Evolutionary conservation across 2,888 invertebrate genomes (phyloP), one percentile per base, ranked within the genome.

Genomic region (Drosophila suboccidentalis): DNA sequence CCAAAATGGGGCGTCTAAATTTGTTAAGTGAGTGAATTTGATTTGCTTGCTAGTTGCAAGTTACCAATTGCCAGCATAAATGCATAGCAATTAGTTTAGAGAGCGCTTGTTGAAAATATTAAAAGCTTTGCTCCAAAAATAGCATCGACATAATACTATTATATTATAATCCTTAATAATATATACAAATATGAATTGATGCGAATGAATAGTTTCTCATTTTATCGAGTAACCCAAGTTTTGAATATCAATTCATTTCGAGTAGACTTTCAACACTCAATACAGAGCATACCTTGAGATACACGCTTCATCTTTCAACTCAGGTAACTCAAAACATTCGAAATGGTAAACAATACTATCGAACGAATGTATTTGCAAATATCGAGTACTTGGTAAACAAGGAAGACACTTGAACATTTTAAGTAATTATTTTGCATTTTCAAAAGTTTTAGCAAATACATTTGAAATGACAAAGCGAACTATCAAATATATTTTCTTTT

Each of bases 1-100:
- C 71, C 57, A 76, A 72, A 80, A 64, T 62, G 66, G 82, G 82
- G 82, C 82, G 78, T 81, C 47, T 0, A 57, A 71, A 78, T 78
- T 78, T 39, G 67, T 55, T 73, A 73, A 73, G 34, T 63, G 67
- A 70, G 73, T 73, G 57, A 67, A 65, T 78, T 77, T 51, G 55
- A 62, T 80, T 66, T 60, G 64, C 43, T 22, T 17, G 50, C 53
- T 44, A 54, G 46, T 39, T 44, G 53, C 34, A 9, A 34, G 49
- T 49, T 49, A 13, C 32, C 0, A 49, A 32, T 34, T 49, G 32
- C 17, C 17, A 26, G 36, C 22, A 8, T 44, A 29, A 68, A 60
- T 51, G 55, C 43, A 38, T 73, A 57, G 49, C 26, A 54, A 74
- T 68, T 54, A 58, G 53, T 53, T 19, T 34, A 26, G 44, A 60